A percentile compares a stretch with the other conserved stretches of the same genome.
These are phyloP conservation scores for Corvus moneduloides DNA, from an alignment of 2,113 vertebrate genomes.

Conservation along the genomic window DNA sequence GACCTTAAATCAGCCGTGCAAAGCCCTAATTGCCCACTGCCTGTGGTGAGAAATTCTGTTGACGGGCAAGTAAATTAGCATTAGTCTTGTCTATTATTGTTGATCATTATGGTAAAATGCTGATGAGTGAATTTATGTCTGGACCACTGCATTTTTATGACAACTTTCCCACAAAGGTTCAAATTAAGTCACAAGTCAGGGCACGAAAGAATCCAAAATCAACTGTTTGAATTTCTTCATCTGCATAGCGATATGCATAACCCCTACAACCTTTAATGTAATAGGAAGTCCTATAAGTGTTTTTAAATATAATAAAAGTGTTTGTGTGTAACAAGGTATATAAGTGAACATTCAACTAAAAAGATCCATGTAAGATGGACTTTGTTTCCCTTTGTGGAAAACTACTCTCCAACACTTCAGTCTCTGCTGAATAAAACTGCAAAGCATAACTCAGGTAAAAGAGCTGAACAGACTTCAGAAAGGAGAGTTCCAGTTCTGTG, in stretches of 20 bases:
- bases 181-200: background rate
- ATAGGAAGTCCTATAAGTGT: background rate
- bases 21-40: background rate
- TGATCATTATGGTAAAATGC: background rate
- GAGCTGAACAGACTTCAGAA: background rate
- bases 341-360: background rate
- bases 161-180: background rate
- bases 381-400: background rate
- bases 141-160: background rate
- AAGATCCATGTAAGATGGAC: background rate
- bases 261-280: background rate
- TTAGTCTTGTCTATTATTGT: background rate
- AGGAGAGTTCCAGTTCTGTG: background rate
- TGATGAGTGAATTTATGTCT: background rate
- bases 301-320: background rate
- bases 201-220: background rate
- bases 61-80: background rate
- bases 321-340: background rate
- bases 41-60: constrained; percentile 2
- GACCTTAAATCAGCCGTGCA: background rate
- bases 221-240: background rate
- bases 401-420: background rate
- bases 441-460: background rate
- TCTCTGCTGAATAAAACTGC: background rate
- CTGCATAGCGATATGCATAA: background rate